Evolutionary conservation across 2,888 invertebrate species (phyloP).

Genomic region (Atrina japonica): DNA sequence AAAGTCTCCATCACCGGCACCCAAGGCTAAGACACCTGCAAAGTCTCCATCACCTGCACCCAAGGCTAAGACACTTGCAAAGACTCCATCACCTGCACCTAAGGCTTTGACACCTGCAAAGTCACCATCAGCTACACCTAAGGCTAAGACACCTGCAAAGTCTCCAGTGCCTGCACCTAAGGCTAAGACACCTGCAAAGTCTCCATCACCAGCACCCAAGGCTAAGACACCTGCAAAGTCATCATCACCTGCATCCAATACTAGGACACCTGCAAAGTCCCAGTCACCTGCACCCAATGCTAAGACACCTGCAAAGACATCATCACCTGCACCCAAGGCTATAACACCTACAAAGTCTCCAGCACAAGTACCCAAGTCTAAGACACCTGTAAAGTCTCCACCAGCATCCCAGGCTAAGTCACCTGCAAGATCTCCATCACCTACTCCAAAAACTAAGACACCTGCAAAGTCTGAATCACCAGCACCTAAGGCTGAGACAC

Average conservation of each 20-base stretch:
- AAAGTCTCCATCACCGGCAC: too few relatives aligned
- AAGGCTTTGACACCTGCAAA: constrained; percentile 7
- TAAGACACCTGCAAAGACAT: constrained; percentile 1
- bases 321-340: not conserved
- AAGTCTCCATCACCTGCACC: constrained; percentile 15
- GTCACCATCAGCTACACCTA: constrained; percentile 4
- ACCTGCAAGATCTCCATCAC: too few relatives aligned
- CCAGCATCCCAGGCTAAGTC: constrained; percentile 7
- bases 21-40: constrained; percentile 17
- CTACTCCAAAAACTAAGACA: constrained; percentile 25
- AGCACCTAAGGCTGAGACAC: constrained; percentile 7
- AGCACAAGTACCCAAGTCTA: constrained; percentile 30
- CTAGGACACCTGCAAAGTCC: constrained; percentile 16
- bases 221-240: constrained; percentile 16
- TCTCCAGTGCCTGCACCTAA: constrained; percentile 27
- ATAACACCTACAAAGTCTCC: constrained; percentile 11
- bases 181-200: constrained; percentile 16
- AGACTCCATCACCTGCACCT: too few relatives aligned
- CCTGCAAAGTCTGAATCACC: constrained; percentile 1
- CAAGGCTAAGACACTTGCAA: not conserved
- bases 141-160: constrained; percentile 20
- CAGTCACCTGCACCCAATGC: not conserved
- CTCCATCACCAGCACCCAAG: not conserved
- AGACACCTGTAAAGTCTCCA: constrained; percentile 8
- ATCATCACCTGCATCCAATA: too few relatives aligned